Conservation (phyloP, 2,113 vertebrate species). For the human region GRCh38 chr6:35969501-35970000, state of each 20-base stretch:
- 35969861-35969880: not conserved
- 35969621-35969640: not conserved
- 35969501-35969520: too few relatives aligned
- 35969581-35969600: too few relatives aligned
- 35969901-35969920: not conserved
- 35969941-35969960: not conserved
- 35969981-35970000: not conserved
- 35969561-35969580: too few relatives aligned
- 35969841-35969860: not conserved
- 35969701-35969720: not conserved
- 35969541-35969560: too few relatives aligned
- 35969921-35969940: not conserved
- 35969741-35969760: not conserved
- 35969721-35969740: not conserved
- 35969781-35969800: not conserved
- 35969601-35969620: not conserved
- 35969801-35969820: not conserved
- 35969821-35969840: not conserved
- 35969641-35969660: not conserved
- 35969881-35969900: not conserved
- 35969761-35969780: not conserved
- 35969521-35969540: too few relatives aligned
- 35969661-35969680: not conserved
- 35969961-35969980: not conserved
- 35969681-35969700: not conserved